Evolutionary conservation across 2,888 invertebrate species (phyloP), one percentile per base, ranked within the genome.

Genomic region (Macrosiphum euphorbiae): DNA sequence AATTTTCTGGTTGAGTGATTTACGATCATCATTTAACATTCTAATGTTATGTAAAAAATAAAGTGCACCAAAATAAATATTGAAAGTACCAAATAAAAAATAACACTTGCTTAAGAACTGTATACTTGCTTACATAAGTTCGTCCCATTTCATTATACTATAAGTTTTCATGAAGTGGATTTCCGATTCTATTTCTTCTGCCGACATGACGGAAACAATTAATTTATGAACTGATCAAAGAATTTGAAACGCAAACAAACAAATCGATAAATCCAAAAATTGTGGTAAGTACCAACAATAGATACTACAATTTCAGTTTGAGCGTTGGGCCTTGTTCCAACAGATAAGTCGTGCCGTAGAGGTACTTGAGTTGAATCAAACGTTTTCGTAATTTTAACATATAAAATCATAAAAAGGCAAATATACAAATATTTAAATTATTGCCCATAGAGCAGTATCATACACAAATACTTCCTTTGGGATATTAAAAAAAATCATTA

Each of bases 151-250:
- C 89, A 93, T 35, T 44, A 93, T 93, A 24, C 89, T 35, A 20
- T 89, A 89, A 24, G 93, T 89, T 58, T 93, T 93, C 89, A 93
- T 93, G 50, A 93, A 93, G 84, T 93, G 85, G 3, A 78, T 84
- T 55, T 93, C 93, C 2, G 88, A n/a, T 28, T 89, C 89, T 0
- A 88, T 11, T 47, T 93, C 93, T 1, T 93, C 93, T 1, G 58
- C 20, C 0, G 93, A 89, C 93, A 93, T 93, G 93, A 44, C 16
- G 16, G 24, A 47, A 61, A 61, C 24, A 0, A 28, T 61, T 61
- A 8, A 0, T 61, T 61, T 61, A 28, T 26, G 0, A 10, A 61
- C 58, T 61, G 26, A 58, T 58, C 26, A 58, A 58, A 3, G 58
- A 26, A 58, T 58, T 8, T 58, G 58, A 8, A 58, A 58, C 8